Base-by-base conservation (phyloP, 2,888 invertebrate genomes). In the Apamea epomidion region DNA sequence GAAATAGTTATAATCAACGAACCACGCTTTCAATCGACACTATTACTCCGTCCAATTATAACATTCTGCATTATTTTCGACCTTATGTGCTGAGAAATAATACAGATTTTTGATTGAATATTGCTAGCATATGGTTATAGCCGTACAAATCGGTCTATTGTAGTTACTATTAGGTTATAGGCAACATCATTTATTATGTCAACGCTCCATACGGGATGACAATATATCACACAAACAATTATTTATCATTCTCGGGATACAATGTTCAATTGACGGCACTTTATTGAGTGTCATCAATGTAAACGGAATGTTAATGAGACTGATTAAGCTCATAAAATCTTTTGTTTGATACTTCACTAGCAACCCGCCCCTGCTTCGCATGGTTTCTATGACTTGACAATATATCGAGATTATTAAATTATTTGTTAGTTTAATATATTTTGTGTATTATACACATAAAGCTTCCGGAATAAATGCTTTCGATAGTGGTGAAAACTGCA, bases 21-120 rank as follows among this genome's bases (percentile, higher is more conserved):
- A 68, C 67, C 58, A 25, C 60, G 71, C 70, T 72, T 80, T 74
- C 82, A 80, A 87, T 84, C 82, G 82, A 74, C 69, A 64, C 12
- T 64, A 81, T 81, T 78, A 73, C 18, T 76, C 14, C n/a, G 76
- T 62, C 48, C 45, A 75, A 81, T 85, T n/a, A 76, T 32, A 37
- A 29, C 14, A 21, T 42, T 54, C 2, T 65, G 21, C 65, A 32
- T 54, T 21, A 72, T 64, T 77, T 60, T 58, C 62, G 32, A 79
- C 86, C 64, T 81, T 79, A 75, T 1, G 0, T 0, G 0, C 29
- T 68, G 14, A 3, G 29, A 48, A 75, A 88, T 79, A 77, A 29
- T 42, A 54, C 37, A 25, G 32, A n/a, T 51, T 42, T 85, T 85
- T n/a, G 42, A 64, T 75, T 79, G 68, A 14, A 65, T 29, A 21